Evolutionary conservation across 2,888 invertebrate genomes (phyloP).

Genomic region (Amorpha juglandis): DNA sequence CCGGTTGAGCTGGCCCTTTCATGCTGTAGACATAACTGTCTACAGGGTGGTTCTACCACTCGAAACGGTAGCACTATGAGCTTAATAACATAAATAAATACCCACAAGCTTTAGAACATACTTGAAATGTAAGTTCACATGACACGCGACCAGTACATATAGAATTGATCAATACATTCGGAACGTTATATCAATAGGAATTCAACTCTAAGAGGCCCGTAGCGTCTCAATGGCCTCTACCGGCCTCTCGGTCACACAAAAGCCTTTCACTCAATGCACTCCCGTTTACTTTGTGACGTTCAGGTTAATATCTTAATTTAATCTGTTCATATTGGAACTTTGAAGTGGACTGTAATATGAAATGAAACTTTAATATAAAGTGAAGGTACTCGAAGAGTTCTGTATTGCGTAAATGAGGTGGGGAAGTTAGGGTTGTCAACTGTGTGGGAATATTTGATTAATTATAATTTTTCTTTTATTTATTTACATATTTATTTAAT

Average conservation of each 20-base stretch:
- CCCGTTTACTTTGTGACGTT: conserved; percentile 16
- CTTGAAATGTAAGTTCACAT: not conserved
- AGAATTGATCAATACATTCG: not conserved
- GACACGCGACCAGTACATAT: not conserved
- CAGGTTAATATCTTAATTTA: not conserved
- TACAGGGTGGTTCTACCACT: too few relatives aligned
- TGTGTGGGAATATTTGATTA: not conserved
- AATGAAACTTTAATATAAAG: conserved; percentile 13
- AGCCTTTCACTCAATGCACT: conserved; percentile 7
- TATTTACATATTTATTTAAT: not conserved
- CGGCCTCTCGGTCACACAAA: conserved; percentile 7
- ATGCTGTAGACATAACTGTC: too few relatives aligned
- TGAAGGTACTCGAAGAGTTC: not conserved
- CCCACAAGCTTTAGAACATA: too few relatives aligned
- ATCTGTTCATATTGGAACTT: conserved; percentile 9
- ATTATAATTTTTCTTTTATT: not conserved
- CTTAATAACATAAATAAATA: too few relatives aligned
- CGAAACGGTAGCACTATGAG: too few relatives aligned
- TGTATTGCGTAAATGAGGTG: not conserved
- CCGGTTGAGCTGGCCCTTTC: too few relatives aligned
- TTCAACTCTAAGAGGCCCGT: not conserved
- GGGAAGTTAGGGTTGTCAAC: not conserved
- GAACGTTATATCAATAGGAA: not conserved
- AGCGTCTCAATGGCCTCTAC: not conserved
- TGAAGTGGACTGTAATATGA: conserved; percentile 4